Percentiles rank a stretch among this genome's conserved stretches.
Conservation (phyloP, 2,797 vertebrate genomes). For the Leuciscus waleckii region DNA sequence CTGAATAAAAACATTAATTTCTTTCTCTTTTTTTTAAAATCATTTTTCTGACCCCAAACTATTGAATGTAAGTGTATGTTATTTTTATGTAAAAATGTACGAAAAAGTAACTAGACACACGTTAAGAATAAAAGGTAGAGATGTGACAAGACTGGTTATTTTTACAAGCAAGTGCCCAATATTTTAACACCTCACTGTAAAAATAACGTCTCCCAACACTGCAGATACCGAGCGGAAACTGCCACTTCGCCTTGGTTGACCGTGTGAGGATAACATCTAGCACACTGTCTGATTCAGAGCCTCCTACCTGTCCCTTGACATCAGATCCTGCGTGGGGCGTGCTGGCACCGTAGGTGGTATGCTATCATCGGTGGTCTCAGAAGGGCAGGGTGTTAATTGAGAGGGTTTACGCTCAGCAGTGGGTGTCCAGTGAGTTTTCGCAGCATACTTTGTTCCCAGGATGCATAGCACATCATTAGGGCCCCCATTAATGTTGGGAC, state of each 20-base stretch:
- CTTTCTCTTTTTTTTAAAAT: no score
- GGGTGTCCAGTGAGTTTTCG: constrained; percentile 50
- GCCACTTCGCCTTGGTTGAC: not conserved
- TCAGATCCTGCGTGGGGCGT: constrained; percentile 39
- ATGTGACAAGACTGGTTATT: not conserved
- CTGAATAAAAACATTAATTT: not conserved
- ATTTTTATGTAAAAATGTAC: not conserved
- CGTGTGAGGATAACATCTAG: constrained; percentile 30
- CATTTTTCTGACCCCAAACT: not conserved
- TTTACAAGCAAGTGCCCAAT: not conserved
- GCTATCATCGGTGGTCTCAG: constrained; percentile 51
- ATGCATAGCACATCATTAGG: constrained; percentile 71
- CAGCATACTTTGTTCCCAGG: constrained; percentile 59
- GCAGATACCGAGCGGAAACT: constrained; percentile 2
- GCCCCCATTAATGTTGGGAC: constrained; percentile 67
- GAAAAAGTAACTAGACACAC: not conserved
- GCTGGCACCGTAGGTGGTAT: constrained; percentile 48
- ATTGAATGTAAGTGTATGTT: not conserved
- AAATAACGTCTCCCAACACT: not conserved
- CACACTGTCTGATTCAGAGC: constrained; percentile 47
- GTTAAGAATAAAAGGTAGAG: not conserved
- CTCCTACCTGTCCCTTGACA: constrained; percentile 45
- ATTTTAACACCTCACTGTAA: constrained; percentile 1
- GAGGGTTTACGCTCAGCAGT: constrained; percentile 56
- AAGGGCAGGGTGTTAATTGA: constrained; percentile 67